Base-by-base conservation (phyloP, 1,140 invertebrate genomes). In the Calosoma granatense region DNA sequence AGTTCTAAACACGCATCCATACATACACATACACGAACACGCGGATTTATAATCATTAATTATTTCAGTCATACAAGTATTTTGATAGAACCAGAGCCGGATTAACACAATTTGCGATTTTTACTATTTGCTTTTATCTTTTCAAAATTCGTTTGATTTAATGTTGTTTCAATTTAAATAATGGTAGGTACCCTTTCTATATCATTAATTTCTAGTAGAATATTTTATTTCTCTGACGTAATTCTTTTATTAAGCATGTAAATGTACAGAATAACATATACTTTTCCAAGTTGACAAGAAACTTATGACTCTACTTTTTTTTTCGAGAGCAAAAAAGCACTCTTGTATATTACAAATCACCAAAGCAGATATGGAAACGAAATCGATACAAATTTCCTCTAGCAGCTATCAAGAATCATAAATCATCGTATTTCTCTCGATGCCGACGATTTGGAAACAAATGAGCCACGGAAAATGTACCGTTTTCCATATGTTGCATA, bases 401-500 rank as follows among this genome's bases (percentile, higher is more conserved):
- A 47, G 6, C n/a, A 9, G 6, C 41, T 11, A 12, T 47, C 17
- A 12, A 17, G 4, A 4, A 17, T 17, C 15, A 47, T 47, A 9
- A 47, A 47, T 47, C 41, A 47, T 12, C 41, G 17, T 17, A 17
- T 47, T 47, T 47, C 41, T 47, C 17, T 47, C 41, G 17, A 9
- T 47, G 17, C 17, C 41, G 17, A 47, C 41, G 41, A 47, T 47
- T 47, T 17, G 17, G 15, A 47, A 47, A 47, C 41, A 47, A 47
- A 47, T 47, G 41, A 47, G 41, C 9, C 17, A 36, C 6, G 26
- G n/a, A 47, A 17, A 47, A 47, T 11, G 41, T 47, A 4, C 41
- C 41, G 41, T 47, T 47, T 47, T 47, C 9, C 41, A 47, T 47
- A 17, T 47, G 41, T 47, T 47, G 17, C 41, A 47, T 30, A 30